Evolutionary conservation across 2,113 vertebrate species (phyloP), one percentile per base, ranked within the genome.

Genomic region (Callipepla squamata): DNA sequence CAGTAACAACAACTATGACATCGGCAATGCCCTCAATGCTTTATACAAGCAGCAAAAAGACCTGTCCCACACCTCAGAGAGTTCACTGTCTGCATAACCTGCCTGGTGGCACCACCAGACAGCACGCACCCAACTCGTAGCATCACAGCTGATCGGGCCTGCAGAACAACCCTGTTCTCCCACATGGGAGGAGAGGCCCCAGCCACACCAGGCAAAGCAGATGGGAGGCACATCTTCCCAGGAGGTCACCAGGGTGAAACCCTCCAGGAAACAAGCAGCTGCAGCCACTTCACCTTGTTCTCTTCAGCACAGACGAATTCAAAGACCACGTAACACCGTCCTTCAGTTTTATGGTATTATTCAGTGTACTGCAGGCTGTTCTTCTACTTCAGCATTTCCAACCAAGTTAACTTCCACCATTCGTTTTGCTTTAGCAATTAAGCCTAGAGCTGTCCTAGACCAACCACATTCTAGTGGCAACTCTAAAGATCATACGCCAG

Each of bases 41-140:
- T 58, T 58, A 66, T 13, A 77, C 1, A 78, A 40, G 40, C 7
- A 55, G 22, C 63, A 83, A 18, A 80, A 30, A 50, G 55, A 78
- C 20, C 13, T 0, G 3, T 9, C 7, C 47, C 13, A 9, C 19
- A 10, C 38, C 51, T 45, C n/a, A 4, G 55, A 74, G 42, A 70
- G 36, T 15, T 61, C 25, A 8, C 7, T 47, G 21, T 36, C 47
- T 42, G 25, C 11, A 34, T 23, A 81, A 36, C 20, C 16, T 45
- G 50, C 15, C 3, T 16, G 38, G 50, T 42, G 4, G 22, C 79
- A 57, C 14, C 14, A 1, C 36, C 36, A 36, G 5, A 4, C 73
- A n/a, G 11, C 1, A 2, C 3, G 6, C 2, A 1, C 16, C 42
- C 80, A 66, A 55, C 50, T 13, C 3, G 0, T 0, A 3, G 66